These are phyloP conservation scores for Pecten maximus DNA, from an alignment of 2,888 invertebrate genomes.

Conservation along the genomic window DNA sequence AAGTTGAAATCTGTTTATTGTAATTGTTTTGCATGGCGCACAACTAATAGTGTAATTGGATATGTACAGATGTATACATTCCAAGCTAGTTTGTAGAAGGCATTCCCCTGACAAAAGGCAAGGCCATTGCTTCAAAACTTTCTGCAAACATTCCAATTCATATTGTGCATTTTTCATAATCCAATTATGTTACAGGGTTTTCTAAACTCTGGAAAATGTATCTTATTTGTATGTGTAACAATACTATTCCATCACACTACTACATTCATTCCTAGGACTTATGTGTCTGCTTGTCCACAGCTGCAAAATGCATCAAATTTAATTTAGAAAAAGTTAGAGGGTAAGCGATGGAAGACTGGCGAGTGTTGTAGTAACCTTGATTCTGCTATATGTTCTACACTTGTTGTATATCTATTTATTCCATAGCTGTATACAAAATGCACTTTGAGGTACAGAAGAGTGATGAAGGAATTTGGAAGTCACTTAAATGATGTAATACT, in stretches of 20 bases:
- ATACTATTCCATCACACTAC: conserved; percentile 1
- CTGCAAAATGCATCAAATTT: conserved; percentile 14
- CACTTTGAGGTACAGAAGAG: neutral
- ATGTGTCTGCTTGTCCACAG: conserved; percentile 2
- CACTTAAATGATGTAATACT: neutral
- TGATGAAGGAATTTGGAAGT: conserved; percentile 20
- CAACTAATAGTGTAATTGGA: conserved; percentile 23
- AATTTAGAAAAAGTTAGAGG: conserved; percentile 7
- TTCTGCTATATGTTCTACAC: neutral
- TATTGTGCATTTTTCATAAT: conserved; percentile 23
- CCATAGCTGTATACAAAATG: neutral
- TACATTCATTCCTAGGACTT: neutral
- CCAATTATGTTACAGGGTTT: conserved; percentile 3
- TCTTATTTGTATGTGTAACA: neutral
- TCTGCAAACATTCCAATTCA: conserved; percentile 35
- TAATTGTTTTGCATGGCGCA: conserved; percentile 10
- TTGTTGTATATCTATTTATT: neutral
- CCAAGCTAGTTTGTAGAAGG: neutral
- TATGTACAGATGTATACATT: conserved; percentile 22
- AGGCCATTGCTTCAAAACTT: neutral
- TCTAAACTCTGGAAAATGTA: neutral
- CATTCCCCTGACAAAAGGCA: neutral
- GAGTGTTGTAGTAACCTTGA: conserved; percentile 21
- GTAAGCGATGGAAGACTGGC: neutral
- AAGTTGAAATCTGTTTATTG: conserved; percentile 15